Evolutionary conservation across 2,113 vertebrate genomes (phyloP), one percentile per base, ranked within the genome.

Genomic region (Upupa epops): DNA sequence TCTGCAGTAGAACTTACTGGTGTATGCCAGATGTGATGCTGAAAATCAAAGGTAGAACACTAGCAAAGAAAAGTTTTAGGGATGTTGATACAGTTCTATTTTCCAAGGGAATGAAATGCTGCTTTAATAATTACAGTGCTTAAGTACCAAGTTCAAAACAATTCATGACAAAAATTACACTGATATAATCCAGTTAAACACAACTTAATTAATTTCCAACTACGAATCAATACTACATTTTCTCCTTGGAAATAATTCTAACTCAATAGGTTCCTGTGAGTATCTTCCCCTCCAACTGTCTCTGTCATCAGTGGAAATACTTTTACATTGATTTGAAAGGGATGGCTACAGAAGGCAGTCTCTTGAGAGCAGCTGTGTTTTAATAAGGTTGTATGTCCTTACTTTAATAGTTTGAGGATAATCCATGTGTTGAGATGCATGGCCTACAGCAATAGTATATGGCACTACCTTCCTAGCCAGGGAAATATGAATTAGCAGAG

Each of bases 401-500:
- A 31, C 11, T 36, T 55, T 21, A 10, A 26, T 45, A 25, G 29
- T 29, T 17, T n/a, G 26, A 69, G 72, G 20, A 19, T 37, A 37
- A 22, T 59, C 32, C 21, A 18, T 0, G 0, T 26, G 5, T 32
- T 76, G 32, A 17, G 6, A 24, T n/a, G 28, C 31, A 28, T 2
- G 45, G 3, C 51, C 6, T 80, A 31, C 42, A 74, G 17, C 26
- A 82, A 58, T 7, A 76, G 55, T 11, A 48, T 32, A 25, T 4
- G 28, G 11, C 25, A 18, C 15, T 80, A 16, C 76, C 51, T 91
- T 86, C 36, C 48, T 49, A 37, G 12, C 5, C 26, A 31, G 32
- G 68, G 42, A 88, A 90, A 54, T 65, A 88, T 40, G 71, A 93
- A 29, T 70, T 90, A 80, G 8, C 16, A 85, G 34, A 37, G 16